These are phyloP conservation scores for Sminthurinus aureus DNA, from an alignment of 2,888 invertebrate species.

Conservation along the genomic window DNA sequence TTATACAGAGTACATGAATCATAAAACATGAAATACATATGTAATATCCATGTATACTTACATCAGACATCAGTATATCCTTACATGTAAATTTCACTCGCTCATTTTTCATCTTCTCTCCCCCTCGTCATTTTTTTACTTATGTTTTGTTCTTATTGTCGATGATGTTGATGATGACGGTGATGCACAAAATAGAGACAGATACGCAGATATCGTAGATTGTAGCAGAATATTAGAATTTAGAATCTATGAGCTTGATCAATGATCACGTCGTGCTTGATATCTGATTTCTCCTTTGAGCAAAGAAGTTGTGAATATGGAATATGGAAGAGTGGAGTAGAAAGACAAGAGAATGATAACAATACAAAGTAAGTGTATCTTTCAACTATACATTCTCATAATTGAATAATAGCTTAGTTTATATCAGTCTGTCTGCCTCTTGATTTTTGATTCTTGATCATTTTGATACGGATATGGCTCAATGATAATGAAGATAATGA, in stretches of 20 bases:
- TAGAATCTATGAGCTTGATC: not conserved
- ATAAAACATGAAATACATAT: not conserved
- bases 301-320: not conserved
- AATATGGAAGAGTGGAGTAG: conserved; percentile 3
- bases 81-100: not conserved
- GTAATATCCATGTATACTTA: not conserved
- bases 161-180: not conserved
- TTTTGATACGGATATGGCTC: not conserved
- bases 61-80: not conserved
- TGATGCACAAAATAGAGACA: too few relatives aligned
- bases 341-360: not conserved
- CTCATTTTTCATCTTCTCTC: not conserved
- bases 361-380: not conserved
- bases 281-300: not conserved
- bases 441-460: too few relatives aligned
- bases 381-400: conserved; percentile 3
- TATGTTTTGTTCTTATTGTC: not conserved
- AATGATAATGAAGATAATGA: not conserved
- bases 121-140: not conserved
- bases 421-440: not conserved
- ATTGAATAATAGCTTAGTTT: not conserved
- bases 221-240: too few relatives aligned
- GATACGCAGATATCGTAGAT: too few relatives aligned
- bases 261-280: not conserved
- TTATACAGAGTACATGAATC: too few relatives aligned